These are phyloP conservation scores for Chymomyza fuscimana DNA, from an alignment of 2,888 invertebrate species.

Conservation along the genomic window DNA sequence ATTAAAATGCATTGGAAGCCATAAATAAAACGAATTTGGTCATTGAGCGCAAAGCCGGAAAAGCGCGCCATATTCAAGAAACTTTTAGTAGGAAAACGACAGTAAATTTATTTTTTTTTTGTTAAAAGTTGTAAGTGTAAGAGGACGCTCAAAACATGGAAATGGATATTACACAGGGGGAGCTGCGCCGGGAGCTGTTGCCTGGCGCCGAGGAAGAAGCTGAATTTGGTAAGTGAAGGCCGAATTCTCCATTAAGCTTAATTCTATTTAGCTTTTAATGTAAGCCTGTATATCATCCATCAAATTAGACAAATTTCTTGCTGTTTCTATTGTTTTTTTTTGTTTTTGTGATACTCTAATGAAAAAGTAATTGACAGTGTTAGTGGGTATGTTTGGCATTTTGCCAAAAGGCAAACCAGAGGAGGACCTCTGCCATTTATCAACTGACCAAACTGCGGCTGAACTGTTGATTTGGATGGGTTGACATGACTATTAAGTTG, in stretches of 20 bases:
- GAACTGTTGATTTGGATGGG: neutral
- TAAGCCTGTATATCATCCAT: neutral
- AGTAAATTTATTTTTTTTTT: neutral
- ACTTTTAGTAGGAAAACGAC: neutral
- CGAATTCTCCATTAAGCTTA: constrained; percentile 6
- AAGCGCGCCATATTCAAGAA: constrained; percentile 21
- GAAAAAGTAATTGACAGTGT: neutral
- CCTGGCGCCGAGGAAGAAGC: constrained; percentile 72
- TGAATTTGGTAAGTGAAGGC: constrained; percentile 76
- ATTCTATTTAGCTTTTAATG: neutral
- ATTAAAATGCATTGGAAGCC: constrained; percentile 48
- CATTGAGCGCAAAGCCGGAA: constrained; percentile 18
- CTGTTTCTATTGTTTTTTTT: neutral
- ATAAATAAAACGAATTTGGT: constrained; percentile 37
- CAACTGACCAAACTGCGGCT: neutral
- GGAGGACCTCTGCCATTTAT: neutral
- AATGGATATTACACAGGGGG: constrained; percentile 41
- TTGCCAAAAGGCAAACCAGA: neutral
- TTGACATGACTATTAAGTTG: neutral
- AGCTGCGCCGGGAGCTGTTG: constrained; percentile 49
- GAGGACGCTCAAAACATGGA: constrained; percentile 34
- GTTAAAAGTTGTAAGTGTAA: neutral
- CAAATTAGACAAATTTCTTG: neutral
- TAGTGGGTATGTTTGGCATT: neutral
- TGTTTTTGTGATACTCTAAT: neutral